Base-by-base conservation (phyloP, 2,797 vertebrate species). In the Odontamblyopus lacepedii region DNA sequence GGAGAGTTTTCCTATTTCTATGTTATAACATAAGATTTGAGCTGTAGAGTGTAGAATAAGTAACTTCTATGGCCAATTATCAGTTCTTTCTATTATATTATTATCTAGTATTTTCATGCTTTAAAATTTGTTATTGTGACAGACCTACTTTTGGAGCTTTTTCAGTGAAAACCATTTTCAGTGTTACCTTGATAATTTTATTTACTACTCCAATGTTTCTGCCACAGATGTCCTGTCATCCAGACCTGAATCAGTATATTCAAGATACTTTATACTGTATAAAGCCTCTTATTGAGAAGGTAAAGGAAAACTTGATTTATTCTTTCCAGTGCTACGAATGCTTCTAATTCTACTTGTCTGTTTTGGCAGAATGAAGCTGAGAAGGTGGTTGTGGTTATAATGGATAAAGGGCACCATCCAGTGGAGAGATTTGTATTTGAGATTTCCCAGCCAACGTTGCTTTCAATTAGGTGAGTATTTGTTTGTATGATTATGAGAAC, bases 371-470 rank as follows among this genome's bases (percentile, higher is more conserved):
- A 99, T 1, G 97, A 98, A 19, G 98, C 97, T 78, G 98, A 99
- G 89, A 98, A 98, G 74, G 96, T 99, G 3, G 96, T 98, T 2
- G 95, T 99, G 64, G 97, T 99, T 51, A 99, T 99, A 84, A 95
- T 99, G 95, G 96, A 99, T 86, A 99, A 98, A 93, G 97, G 98
- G 87, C 97, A 98, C 88, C 97, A 96, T 84, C 97, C 97, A 5
- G 97, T 99, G 72, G 98, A 99, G 91, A 96, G 97, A 94, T 99
- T 99, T 73, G 97, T 99, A 71, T 99, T 99, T 83, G 98, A 99
- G 92, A 97, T 99, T 80, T 98, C 95, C 2, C 98, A 98, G 76
- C 97, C 97, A 0, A 95, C 97, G 0, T 85, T 98, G 32, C 94
- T 99, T 19, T 96, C 97, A 4, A 96, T 98, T 84, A 98, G 96